Conservation (phyloP, 2,113 vertebrate genomes). For the Rhinopithecus roxellana region DNA sequence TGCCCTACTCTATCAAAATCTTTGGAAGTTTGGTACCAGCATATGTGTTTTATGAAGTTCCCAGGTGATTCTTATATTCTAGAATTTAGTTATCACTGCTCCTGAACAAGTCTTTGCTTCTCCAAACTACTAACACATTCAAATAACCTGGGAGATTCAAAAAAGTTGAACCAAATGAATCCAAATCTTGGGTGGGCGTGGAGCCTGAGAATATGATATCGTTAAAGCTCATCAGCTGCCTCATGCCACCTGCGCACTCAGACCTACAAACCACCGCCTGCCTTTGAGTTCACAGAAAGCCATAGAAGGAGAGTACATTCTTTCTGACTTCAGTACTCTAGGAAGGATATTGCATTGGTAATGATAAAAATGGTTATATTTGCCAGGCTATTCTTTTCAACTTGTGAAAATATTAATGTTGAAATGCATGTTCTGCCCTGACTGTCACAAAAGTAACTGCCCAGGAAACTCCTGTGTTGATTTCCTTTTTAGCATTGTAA, state of each 20-base stretch:
- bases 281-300: not conserved
- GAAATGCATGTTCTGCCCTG: not conserved
- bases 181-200: not conserved
- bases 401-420: not conserved
- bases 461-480: not conserved
- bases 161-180: not conserved
- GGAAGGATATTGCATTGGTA: not conserved
- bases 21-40: not conserved
- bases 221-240: not conserved
- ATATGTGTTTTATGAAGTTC: conserved; percentile 44
- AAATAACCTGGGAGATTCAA: conserved; percentile 3
- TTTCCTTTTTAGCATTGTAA: not conserved
- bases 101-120: conserved; percentile 25
- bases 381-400: not conserved
- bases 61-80: not conserved
- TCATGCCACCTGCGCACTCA: not conserved
- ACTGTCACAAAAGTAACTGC: not conserved
- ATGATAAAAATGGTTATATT: not conserved
- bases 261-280: not conserved
- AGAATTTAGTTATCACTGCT: conserved; percentile 31
- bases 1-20: conserved; percentile 16
- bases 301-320: not conserved
- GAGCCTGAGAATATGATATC: not conserved
- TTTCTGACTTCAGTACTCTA: not conserved
- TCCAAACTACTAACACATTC: conserved; percentile 26